phyloP scores from a whole-genome alignment of 2,888 invertebrate species.

The Coecobrya sp. region DNA sequence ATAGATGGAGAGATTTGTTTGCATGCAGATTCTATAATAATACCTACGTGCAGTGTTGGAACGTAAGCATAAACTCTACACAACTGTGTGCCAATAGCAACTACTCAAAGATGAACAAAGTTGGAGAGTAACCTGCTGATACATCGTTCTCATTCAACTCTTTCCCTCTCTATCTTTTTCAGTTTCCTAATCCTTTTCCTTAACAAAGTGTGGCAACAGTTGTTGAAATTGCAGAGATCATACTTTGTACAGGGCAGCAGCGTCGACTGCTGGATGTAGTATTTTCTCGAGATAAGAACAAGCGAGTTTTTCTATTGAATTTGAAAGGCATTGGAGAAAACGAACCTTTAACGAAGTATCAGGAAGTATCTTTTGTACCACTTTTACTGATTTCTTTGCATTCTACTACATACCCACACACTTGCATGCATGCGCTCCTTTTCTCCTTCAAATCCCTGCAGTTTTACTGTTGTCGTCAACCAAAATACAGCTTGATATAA shows the following conservation, averaged over 20 bases:
- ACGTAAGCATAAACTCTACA: too few relatives aligned
- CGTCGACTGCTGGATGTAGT: neutral
- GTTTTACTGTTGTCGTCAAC: neutral
- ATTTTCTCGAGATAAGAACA: neutral
- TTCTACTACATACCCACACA: neutral
- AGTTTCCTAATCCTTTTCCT: neutral
- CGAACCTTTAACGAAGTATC: neutral
- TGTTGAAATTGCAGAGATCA: conserved; percentile 23
- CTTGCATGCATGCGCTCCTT: neutral
- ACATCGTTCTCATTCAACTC: neutral
- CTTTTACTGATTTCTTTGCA: conserved; percentile 13
- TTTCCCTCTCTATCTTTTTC: neutral
- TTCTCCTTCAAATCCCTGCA: neutral
- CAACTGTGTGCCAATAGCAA: neutral
- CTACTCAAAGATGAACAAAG: conserved; percentile 15
- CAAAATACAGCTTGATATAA: neutral
- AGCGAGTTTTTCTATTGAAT: neutral
- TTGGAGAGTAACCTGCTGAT: neutral
- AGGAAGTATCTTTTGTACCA: neutral
- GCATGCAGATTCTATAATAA: neutral
- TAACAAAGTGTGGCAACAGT: conserved; percentile 47
- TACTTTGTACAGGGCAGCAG: neutral
- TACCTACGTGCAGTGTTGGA: neutral
- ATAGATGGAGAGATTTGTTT: conserved; percentile 22
- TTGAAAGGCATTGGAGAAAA: conserved; percentile 4